Evolutionary conservation across 1,140 invertebrate genomes (phyloP), one percentile per base, ranked within the genome.

Genomic region (Stegodyphus mimosarum): DNA sequence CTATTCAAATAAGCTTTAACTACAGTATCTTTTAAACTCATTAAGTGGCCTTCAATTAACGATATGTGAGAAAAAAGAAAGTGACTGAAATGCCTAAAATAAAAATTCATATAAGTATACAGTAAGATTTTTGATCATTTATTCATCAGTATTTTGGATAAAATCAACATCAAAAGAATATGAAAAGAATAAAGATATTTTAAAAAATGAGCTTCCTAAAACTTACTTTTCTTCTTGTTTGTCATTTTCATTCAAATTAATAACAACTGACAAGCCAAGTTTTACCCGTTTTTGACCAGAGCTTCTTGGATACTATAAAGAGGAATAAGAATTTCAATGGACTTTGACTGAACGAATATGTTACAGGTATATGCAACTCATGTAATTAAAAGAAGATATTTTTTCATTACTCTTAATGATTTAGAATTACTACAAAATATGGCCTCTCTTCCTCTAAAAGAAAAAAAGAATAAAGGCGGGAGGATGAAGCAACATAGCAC

Each of bases 51-150:
- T 90, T 97, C 95, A 15, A 97, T 89, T 48, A 97, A 90, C 0
- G 94, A 92, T 66, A 95, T 94, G 88, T 96, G 95, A 80, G 96
- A 94, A 89, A 96, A 93, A 83, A 96, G 93, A 87, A 94, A 94
- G 55, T 88, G 90, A 87, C 89, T 89, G 87, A 91, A 90, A 13
- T 78, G 70, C 55, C 87, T 87, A 49, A 55, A 81, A 81, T 9
- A 50, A 73, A 69, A 73, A 51, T 70, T 9, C 2, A 60, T 60
- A 10, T 1, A 60, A 60, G 15, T 60, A 60, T 60, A 15, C 33
- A 33, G 33, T 33, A 60, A 60, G 15, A 60, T 10, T 60, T 10
- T 60, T 60, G 1, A 60, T 60, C 1, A 60, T 60, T 60, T 60
- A 10, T 15, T 60, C 15, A 10, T 60, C 15, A 60, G 15, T 15